Evolutionary conservation across 2,888 invertebrate species (phyloP), one percentile per base, ranked within the genome.

Genomic region (Diarsia mendica): DNA sequence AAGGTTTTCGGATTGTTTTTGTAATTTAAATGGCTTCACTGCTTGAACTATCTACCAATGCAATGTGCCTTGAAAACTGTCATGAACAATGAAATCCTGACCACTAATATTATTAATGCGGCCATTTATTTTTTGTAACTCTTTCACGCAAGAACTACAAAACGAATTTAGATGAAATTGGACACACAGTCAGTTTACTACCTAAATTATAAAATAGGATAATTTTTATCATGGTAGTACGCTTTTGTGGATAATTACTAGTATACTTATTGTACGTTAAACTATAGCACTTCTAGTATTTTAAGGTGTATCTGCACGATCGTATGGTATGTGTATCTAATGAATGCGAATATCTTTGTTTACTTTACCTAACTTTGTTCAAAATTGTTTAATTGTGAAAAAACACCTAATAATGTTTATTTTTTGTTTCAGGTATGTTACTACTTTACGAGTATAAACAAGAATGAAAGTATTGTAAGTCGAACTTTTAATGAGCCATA

Each of bases 351-450:
- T 18, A 33, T 44, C n/a, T 28, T 39, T n/a, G 1, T n/a, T 70
- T 55, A 46, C 11, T 44, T 33, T 46, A 1, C 10, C 33, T n/a
- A 28, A 3, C 23, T 33, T 71, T 11, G 0, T 60, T 60, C 11
- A 18, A 53, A 72, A 44, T 44, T 55, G 2, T 58, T 6, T 3
- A 33, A 10, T 55, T 44, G 18, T 46, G 1, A n/a, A 10, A 61
- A 61, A 66, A 58, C 20, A 77, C 10, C 9, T 20, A 67, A 63
- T 69, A 60, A 72, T 66, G 11, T 4, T 61, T 10, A 18, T 33
- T 6, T 67, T 44, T 74, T 75, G 65, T 79, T 82, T 1, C 83
- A 83, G 82, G 82, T 82, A 83, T 55, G 75, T 75, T 15, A 13
- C 44, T 33, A 28, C 55, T 53, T 28, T 20, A 39, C 39, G 39